Percentiles rank a stretch among this genome's conserved stretches.
phyloP scores from a whole-genome alignment of 2,888 invertebrate genomes.

The Torymus aiolomorphi region DNA sequence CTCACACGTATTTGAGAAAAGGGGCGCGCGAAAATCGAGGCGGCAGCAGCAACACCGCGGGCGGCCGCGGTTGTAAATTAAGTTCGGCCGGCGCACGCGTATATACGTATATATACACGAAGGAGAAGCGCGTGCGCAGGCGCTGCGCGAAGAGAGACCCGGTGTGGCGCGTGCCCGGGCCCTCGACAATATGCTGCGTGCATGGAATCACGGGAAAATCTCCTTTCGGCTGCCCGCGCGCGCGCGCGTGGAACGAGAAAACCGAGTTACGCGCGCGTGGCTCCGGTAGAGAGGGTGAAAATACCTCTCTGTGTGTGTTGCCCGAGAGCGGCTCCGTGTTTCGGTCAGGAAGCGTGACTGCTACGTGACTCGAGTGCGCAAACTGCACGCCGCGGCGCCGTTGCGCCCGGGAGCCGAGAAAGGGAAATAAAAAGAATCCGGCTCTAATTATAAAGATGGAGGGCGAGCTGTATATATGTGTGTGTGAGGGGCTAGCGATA shows the following conservation, averaged over 20 bases:
- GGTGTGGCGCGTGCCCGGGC: conserved; percentile 23
- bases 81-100: conserved; percentile 1
- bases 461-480: neutral
- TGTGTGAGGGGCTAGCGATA: no score
- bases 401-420: neutral
- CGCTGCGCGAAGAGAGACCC: neutral
- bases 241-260: conserved; percentile 7
- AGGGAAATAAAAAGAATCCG: conserved; percentile 38
- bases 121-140: neutral
- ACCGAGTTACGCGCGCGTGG: conserved; percentile 28
- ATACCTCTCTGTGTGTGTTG: neutral
- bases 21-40: conserved; percentile 16
- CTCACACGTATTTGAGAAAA: neutral
- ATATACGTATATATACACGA: no score
- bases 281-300: neutral
- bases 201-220: conserved; percentile 44
- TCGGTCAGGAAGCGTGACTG: conserved; percentile 45
- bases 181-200: conserved; percentile 46
- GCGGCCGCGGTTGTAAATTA: conserved; percentile 38
- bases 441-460: conserved; percentile 52
- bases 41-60: neutral
- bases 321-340: conserved; percentile 6
- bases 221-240: neutral
- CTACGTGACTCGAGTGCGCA: conserved; percentile 44
- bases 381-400: no score